Evolutionary conservation across 1,140 invertebrate genomes (phyloP).

Genomic region (Procambarus clarkii): DNA sequence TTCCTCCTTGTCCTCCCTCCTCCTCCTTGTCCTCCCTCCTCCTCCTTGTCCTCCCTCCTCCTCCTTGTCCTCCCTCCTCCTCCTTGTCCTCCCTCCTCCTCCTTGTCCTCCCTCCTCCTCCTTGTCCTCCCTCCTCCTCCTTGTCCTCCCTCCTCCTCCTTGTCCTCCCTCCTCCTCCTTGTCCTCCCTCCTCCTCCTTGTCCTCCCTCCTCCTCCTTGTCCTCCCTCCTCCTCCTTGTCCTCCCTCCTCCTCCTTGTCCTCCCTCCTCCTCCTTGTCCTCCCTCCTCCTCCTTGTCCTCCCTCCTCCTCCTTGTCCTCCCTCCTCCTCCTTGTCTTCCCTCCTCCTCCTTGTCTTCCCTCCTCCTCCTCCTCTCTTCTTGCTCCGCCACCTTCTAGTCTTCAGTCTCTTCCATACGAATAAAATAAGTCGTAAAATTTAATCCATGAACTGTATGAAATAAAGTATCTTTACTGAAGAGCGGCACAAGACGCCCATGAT

Average conservation of each 20-base stretch:
- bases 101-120: neutral
- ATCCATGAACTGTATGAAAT: too few species aligned
- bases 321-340: conserved; percentile 1
- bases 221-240: neutral
- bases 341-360: too few species aligned
- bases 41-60: conserved; percentile 7
- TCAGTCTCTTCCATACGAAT: too few species aligned
- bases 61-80: neutral
- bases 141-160: neutral
- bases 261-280: neutral
- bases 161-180: neutral
- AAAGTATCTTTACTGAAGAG: too few species aligned
- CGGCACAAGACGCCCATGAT: too few species aligned
- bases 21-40: conserved; percentile 16
- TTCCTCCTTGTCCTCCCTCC: conserved; percentile 13
- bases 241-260: conserved; percentile 32
- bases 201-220: neutral
- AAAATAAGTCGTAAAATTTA: too few species aligned
- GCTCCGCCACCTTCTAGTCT: too few species aligned
- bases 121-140: neutral
- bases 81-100: neutral
- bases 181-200: neutral
- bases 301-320: too few species aligned
- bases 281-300: too few species aligned
- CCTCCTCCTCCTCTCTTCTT: neutral